Base-by-base conservation (phyloP, 2,113 vertebrate species). In the Otis tarda region DNA sequence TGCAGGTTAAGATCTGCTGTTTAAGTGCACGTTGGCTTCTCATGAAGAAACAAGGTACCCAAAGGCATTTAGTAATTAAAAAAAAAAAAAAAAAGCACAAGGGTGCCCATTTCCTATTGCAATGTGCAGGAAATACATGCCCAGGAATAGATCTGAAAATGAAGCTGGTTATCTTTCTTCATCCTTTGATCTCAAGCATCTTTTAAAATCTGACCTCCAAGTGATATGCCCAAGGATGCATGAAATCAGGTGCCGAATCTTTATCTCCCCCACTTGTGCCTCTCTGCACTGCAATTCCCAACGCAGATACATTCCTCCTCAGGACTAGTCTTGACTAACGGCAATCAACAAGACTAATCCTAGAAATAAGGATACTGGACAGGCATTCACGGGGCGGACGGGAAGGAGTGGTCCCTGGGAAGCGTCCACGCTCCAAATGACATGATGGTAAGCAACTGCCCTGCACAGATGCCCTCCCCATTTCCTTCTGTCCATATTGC, bases 101-200 rank as follows among this genome's bases (percentile, higher is more conserved):
- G 49, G 45, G 56, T 84, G 27, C 57, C 79, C n/a, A 41, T 82
- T 81, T 94, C 74, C 49, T 93, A 20, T 49, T 83, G 79, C 88
- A 92, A 59, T 39, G 7, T 41, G 45, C 59, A 56, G 75, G 47
- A 90, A 89, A 86, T n/a, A 74, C 14, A 25, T 43, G 37, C 52
- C 43, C 52, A 37, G 78, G 37, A 87, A 77, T 1, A 77, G 61
- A 50, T 60, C 64, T 80, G 88, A 84, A 86, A 92, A 56, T 0
- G 1, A 92, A 87, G 43, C 74, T 76, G 53, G 33, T 95, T 97
- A 78, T 76, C 87, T 93, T 57, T 64, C 53, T 83, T 89, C 84
- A 79, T 95, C 81, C 83, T 95, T 95, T 91, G 87, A 94, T 93
- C 77, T 91, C 50, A 18, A 87, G 21, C 50, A 64, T 82, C 70